Conservation (phyloP, 2,888 invertebrate species). For the Chydorus sphaericus region DNA sequence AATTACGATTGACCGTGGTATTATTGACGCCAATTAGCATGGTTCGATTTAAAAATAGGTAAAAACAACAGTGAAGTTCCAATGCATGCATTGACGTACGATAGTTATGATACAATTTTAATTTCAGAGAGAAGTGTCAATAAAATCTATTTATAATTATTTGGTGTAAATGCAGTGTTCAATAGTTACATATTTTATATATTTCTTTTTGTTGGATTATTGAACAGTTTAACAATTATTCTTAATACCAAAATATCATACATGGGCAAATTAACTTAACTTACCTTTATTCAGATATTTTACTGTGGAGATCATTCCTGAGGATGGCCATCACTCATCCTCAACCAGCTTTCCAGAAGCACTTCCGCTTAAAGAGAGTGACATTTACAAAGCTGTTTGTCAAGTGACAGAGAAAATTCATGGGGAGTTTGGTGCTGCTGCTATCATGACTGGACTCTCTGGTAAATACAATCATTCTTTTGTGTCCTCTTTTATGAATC, state of each 20-base stretch:
- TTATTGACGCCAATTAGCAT: no score
- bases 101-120: background rate
- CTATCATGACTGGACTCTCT: slow-evolving; percentile 49
- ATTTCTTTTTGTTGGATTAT: background rate
- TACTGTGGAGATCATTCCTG: background rate
- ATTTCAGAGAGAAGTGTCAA: no score
- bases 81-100: no score
- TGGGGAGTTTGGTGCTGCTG: slow-evolving; percentile 60
- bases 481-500: background rate
- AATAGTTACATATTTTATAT: background rate
- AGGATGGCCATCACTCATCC: no score
- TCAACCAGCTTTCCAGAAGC: slow-evolving; percentile 21
- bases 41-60: slow-evolving; percentile 8
- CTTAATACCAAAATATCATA: no score
- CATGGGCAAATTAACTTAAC: no score
- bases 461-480: no score
- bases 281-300: slow-evolving; percentile 1
- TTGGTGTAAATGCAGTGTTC: background rate
- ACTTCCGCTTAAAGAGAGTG: slow-evolving; percentile 36
- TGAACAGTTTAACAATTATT: background rate
- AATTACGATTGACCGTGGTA: no score
- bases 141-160: background rate
- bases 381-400: slow-evolving; percentile 41
- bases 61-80: no score
- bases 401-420: slow-evolving; percentile 49